Conservation (phyloP, 2,113 vertebrate species). For the Hassar affinis region DNA sequence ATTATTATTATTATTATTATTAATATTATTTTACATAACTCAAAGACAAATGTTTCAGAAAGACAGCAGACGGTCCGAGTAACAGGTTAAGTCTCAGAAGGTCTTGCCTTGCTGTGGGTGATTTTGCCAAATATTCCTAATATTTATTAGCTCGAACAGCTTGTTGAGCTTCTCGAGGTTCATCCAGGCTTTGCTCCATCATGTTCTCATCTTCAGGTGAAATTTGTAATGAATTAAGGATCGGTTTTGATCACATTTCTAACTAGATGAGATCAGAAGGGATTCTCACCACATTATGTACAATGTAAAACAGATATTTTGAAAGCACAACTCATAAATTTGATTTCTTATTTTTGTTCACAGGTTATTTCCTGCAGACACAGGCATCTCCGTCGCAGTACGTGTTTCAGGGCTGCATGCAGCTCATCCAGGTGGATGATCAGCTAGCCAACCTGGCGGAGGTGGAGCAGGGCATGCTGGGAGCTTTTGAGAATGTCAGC, state of each 20-base stretch:
- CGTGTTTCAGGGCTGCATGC: conserved; percentile 96
- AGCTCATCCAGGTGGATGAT: conserved; percentile 91
- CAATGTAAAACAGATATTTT: not conserved
- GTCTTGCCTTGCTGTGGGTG: not conserved
- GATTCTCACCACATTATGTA: not conserved
- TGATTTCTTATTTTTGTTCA: not conserved
- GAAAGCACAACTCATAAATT: not conserved
- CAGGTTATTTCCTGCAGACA: conserved; percentile 83
- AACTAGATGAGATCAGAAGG: not conserved
- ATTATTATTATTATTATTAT: too few species aligned
- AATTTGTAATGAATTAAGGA: not conserved
- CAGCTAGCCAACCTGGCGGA: conserved; percentile 87
- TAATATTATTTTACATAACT: not conserved
- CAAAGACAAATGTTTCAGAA: not conserved
- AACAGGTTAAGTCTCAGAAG: not conserved
- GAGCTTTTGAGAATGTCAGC: conserved; percentile 93
- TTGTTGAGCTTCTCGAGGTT: not conserved
- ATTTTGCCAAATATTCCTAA: not conserved
- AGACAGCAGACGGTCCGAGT: not conserved
- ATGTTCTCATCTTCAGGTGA: not conserved
- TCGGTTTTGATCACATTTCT: not conserved
- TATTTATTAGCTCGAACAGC: not conserved
- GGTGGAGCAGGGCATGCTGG: conserved; percentile 84
- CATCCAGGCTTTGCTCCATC: not conserved
- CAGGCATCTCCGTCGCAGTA: conserved; percentile 75